A percentile compares a stretch with the other conserved stretches of the same genome.
Evolutionary conservation across 2,797 vertebrate genomes (phyloP).

Genomic region (Vireo griseus): DNA sequence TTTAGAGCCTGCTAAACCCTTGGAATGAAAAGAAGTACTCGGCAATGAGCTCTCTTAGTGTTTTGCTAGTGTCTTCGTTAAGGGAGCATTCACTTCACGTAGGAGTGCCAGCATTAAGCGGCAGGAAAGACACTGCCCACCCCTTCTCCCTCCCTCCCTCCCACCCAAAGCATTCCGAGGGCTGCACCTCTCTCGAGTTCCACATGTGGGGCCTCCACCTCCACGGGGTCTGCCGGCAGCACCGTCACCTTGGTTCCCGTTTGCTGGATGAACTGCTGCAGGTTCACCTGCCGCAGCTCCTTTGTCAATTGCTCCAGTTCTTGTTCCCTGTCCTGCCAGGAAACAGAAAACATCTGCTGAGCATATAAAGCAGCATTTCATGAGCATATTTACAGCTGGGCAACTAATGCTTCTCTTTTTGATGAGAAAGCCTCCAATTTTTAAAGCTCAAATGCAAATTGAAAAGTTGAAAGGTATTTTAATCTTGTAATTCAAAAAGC

Average conservation of each 20-base stretch:
- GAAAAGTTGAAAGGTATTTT: background rate
- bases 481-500: background rate
- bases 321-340: constrained; percentile 88
- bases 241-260: constrained; percentile 97
- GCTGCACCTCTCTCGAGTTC: constrained; percentile 76
- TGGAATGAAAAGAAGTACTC: background rate
- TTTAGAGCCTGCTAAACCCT: background rate
- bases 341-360: background rate
- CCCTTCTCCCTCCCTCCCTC: background rate
- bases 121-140: fast-evolving
- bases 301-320: constrained; percentile 96
- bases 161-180: background rate
- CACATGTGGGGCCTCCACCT: constrained; percentile 76
- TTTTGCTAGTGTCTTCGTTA: background rate
- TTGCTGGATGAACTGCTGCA: constrained; percentile 98
- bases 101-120: fast-evolving
- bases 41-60: background rate
- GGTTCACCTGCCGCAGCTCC: constrained; percentile 95
- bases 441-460: background rate
- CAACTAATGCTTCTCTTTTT: background rate
- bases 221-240: constrained; percentile 87
- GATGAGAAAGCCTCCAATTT: background rate
- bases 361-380: background rate
- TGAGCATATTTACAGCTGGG: background rate
- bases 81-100: background rate